phyloP scores from a whole-genome alignment of 2,888 invertebrate genomes.

The Perizoma affinitatum region DNA sequence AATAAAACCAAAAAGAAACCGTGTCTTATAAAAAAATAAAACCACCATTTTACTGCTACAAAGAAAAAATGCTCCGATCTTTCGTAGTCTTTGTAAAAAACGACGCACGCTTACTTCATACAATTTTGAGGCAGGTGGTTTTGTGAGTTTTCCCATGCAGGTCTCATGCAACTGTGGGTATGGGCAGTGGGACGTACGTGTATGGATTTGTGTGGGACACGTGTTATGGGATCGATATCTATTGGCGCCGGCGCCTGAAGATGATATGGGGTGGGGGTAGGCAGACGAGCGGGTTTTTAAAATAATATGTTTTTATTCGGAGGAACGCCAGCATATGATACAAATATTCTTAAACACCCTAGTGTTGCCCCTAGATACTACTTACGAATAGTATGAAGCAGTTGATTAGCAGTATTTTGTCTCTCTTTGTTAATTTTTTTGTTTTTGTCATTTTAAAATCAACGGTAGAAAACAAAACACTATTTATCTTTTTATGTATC shows the following conservation, averaged over 20 bases:
- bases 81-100: neutral
- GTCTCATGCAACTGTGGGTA: conserved; percentile 46
- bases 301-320: neutral
- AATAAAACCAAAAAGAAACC: conserved; percentile 18
- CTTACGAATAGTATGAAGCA: too few species aligned
- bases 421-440: too few species aligned
- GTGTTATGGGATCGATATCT: conserved; percentile 73
- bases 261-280: conserved; percentile 48
- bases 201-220: conserved; percentile 53
- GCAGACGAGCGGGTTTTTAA: conserved; percentile 49
- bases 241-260: conserved; percentile 74
- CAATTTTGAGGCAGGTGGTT: conserved; percentile 67
- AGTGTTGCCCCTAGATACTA: too few species aligned
- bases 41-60: conserved; percentile 14
- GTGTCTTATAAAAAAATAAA: conserved; percentile 8
- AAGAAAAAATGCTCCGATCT: neutral
- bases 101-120: conserved; percentile 13
- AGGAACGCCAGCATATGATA: neutral
- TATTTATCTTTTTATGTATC: too few species aligned
- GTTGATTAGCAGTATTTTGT: too few species aligned
- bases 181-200: neutral
- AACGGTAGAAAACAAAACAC: too few species aligned
- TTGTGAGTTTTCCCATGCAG: conserved; percentile 62
- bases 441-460: too few species aligned
- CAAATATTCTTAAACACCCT: too few species aligned